These are phyloP conservation scores for Philereme transversata DNA, from an alignment of 2,888 invertebrate genomes.

Conservation along the genomic window DNA sequence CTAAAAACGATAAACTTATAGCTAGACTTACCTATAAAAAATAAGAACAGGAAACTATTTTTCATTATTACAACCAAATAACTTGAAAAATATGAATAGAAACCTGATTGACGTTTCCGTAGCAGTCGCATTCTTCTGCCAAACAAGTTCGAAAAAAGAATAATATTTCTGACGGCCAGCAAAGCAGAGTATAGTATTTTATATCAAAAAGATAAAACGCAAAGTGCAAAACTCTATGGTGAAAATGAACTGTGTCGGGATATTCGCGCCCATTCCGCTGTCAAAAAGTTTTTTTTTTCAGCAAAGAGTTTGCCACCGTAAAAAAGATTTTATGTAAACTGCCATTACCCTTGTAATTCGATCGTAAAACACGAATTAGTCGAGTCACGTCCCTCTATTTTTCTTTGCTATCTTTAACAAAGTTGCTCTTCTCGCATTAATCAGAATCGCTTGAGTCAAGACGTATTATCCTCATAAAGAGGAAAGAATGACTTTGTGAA, in stretches of 20 bases:
- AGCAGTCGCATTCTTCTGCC: constrained; percentile 54
- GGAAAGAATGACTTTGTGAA: constrained; percentile 81
- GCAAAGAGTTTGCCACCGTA: constrained; percentile 18
- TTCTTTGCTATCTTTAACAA: constrained; percentile 79
- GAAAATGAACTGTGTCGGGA: constrained; percentile 1
- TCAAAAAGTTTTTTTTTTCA: constrained; percentile 11
- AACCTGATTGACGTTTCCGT: constrained; percentile 50
- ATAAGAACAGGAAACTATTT: constrained; percentile 51
- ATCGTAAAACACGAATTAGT: constrained; percentile 72
- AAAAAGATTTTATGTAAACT: constrained; percentile 45
- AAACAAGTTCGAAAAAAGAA: constrained; percentile 71
- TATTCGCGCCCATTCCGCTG: neutral
- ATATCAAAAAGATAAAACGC: neutral
- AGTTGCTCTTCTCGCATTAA: constrained; percentile 80
- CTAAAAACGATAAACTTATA: neutral
- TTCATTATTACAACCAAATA: constrained; percentile 59
- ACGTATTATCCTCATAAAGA: constrained; percentile 82
- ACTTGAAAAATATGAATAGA: constrained; percentile 41
- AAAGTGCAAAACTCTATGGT: constrained; percentile 2
- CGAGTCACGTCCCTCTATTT: constrained; percentile 81
- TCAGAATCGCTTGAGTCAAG: constrained; percentile 76
- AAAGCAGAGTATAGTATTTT: constrained; percentile 7
- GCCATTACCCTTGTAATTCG: constrained; percentile 52
- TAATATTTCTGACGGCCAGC: constrained; percentile 37
- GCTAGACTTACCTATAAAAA: constrained; percentile 59